Evolutionary conservation across 2,113 vertebrate genomes (phyloP).

Genomic region (Gulo gulo): DNA sequence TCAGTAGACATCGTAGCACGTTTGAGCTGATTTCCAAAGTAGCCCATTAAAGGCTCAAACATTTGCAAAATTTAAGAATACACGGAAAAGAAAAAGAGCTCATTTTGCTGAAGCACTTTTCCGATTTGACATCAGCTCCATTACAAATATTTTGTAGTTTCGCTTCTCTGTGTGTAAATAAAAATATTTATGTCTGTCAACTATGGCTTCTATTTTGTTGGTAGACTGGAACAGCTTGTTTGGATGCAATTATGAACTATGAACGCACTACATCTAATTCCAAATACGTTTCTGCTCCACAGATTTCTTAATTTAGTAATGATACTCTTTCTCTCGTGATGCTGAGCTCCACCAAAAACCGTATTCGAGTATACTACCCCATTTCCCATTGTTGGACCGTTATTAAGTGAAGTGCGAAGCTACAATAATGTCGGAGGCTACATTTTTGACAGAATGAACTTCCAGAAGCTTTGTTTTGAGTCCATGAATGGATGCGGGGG

Average conservation of each 20-base stretch:
- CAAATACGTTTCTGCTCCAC: slow-evolving; percentile 52
- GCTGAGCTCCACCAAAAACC: background rate
- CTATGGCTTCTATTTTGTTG: slow-evolving; percentile 49
- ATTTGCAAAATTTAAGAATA: slow-evolving; percentile 31
- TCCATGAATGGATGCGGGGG: background rate
- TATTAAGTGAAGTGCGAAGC: slow-evolving; percentile 25
- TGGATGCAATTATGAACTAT: slow-evolving; percentile 58
- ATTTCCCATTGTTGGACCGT: background rate
- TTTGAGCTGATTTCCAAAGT: background rate
- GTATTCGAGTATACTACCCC: background rate
- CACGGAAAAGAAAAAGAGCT: background rate
- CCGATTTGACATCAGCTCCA: background rate
- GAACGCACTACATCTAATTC: slow-evolving; percentile 38
- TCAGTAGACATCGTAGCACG: background rate
- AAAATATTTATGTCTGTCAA: slow-evolving; percentile 67
- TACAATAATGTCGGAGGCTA: background rate
- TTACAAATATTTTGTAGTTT: slow-evolving; percentile 61
- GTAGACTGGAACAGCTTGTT: slow-evolving; percentile 53
- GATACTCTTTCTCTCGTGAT: background rate
- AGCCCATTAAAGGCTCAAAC: background rate
- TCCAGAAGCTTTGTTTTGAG: slow-evolving; percentile 19
- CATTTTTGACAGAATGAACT: slow-evolving; percentile 22
- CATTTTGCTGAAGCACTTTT: background rate
- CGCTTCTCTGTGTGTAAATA: slow-evolving; percentile 62
- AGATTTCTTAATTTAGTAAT: slow-evolving; percentile 62